Evolutionary conservation across 2,113 vertebrate genomes (phyloP).

Genomic region (Mastomys natalensis): DNA sequence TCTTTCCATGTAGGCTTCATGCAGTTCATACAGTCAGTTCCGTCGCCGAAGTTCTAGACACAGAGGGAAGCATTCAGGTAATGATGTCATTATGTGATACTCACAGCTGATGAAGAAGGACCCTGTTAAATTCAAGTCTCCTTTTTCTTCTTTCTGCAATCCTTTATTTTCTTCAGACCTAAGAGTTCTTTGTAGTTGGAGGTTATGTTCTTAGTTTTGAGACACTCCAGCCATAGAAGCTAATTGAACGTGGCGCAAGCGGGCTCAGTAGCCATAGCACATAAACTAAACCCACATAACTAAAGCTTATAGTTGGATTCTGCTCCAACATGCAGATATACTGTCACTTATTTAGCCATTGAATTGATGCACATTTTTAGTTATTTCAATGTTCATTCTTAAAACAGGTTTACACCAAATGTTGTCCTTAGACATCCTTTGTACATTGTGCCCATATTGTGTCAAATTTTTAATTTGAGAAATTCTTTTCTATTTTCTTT

Average conservation of each 20-base stretch:
- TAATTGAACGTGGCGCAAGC: background rate
- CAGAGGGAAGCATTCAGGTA: conserved; percentile 99
- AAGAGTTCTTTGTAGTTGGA: background rate
- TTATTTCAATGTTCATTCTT: background rate
- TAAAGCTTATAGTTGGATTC: background rate
- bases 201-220: background rate
- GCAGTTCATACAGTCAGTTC: conserved; percentile 99
- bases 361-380: background rate
- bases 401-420: background rate
- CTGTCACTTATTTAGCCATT: background rate
- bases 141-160: background rate
- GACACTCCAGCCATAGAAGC: background rate
- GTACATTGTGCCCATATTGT: background rate
- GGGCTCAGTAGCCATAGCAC: background rate
- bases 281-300: background rate
- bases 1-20: conserved; percentile 92
- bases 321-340: background rate
- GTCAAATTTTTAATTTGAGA: background rate
- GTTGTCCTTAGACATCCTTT: background rate
- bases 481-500: background rate
- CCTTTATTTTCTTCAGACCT: background rate
- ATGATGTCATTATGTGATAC: background rate
- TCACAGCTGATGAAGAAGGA: background rate
- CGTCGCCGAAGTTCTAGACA: conserved; percentile 97
- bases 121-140: background rate